Percentiles rank a stretch among this genome's conserved stretches.
These are phyloP conservation scores for Sphinx pinastri DNA, from an alignment of 2,888 invertebrate genomes.

Conservation along the genomic window DNA sequence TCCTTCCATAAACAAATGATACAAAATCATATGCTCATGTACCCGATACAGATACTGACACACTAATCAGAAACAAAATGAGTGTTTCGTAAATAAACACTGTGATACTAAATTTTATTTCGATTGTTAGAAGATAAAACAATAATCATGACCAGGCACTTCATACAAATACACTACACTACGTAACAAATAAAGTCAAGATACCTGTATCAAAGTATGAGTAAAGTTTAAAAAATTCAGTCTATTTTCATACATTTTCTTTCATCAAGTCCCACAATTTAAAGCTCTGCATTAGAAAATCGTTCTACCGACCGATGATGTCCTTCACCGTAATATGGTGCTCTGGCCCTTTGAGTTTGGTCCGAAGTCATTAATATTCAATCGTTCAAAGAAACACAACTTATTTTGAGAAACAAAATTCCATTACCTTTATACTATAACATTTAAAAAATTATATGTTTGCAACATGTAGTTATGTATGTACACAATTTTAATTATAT, in stretches of 20 bases:
- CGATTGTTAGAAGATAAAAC: slow-evolving; percentile 32
- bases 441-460: slow-evolving; percentile 52
- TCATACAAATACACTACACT: slow-evolving; percentile 47
- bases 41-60: slow-evolving; percentile 72
- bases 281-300: slow-evolving; percentile 75
- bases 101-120: slow-evolving; percentile 16
- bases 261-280: slow-evolving; percentile 73
- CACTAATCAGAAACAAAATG: slow-evolving; percentile 22
- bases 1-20: slow-evolving; percentile 48
- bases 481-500: slow-evolving; percentile 57
- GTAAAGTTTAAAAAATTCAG: slow-evolving; percentile 77
- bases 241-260: slow-evolving; percentile 72
- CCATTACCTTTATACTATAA: slow-evolving; percentile 45
- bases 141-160: slow-evolving; percentile 54
- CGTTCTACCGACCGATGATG: slow-evolving; percentile 59
- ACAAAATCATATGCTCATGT: slow-evolving; percentile 59
- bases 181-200: slow-evolving; percentile 65
- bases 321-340: slow-evolving; percentile 53
- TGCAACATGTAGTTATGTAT: slow-evolving; percentile 57
- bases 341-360: slow-evolving; percentile 69
- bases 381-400: slow-evolving; percentile 38
- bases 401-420: slow-evolving; percentile 46
- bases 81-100: slow-evolving; percentile 25
- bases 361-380: slow-evolving; percentile 55
- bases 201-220: slow-evolving; percentile 78